Conservation (phyloP, 2,797 vertebrate genomes). For the Propithecus perrieri region DNA sequence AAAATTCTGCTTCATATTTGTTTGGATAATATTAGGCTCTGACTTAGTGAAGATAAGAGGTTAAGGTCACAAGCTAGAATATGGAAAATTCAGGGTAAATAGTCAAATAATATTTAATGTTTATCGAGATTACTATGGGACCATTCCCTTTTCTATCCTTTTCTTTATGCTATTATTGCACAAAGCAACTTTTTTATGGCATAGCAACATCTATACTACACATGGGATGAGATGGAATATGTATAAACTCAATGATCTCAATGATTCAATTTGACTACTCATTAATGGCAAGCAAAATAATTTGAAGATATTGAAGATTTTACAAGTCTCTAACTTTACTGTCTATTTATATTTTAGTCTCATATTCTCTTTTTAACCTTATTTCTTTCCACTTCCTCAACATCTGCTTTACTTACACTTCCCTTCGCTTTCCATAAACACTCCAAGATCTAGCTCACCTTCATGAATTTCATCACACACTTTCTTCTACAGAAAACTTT, state of each 20-base stretch:
- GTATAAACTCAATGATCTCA: not conserved
- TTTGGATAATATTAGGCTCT: not conserved
- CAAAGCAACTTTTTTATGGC: not conserved
- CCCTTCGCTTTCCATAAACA: not conserved
- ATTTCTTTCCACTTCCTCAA: not conserved
- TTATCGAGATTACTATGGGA: not conserved
- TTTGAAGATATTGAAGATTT: not conserved
- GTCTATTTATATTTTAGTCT: not conserved
- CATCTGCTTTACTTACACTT: not conserved
- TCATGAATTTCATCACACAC: not conserved
- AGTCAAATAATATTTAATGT: not conserved
- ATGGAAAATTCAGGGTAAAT: not conserved
- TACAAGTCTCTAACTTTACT: not conserved
- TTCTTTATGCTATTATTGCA: not conserved
- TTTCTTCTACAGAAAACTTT: not conserved
- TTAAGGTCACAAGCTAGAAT: not conserved
- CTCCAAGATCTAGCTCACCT: not conserved
- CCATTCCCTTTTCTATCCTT: not conserved
- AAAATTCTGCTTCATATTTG: not conserved
- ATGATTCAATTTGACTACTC: not conserved
- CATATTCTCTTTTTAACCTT: not conserved
- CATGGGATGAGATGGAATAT: not conserved
- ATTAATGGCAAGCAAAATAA: not conserved
- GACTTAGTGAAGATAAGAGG: not conserved
- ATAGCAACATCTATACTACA: not conserved